Evolutionary conservation across 2,888 invertebrate genomes (phyloP).

Genomic region (Podabrus alpinus): DNA sequence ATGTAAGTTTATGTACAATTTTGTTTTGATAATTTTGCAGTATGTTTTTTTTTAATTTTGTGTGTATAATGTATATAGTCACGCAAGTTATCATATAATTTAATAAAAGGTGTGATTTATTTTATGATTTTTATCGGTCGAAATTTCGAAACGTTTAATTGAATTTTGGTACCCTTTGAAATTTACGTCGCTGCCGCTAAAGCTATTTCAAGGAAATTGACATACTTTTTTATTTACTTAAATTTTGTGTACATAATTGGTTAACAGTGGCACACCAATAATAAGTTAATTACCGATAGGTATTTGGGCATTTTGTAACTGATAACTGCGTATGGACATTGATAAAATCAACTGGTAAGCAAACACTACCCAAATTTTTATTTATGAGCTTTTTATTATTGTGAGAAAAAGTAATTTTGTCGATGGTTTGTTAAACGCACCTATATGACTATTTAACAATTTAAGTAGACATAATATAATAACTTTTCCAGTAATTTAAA

Average conservation of each 20-base stretch:
- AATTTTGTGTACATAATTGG: not conserved
- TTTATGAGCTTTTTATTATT: not conserved
- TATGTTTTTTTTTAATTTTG: too few relatives aligned
- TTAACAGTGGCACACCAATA: not conserved
- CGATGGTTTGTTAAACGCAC: not conserved
- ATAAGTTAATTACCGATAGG: not conserved
- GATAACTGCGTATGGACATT: not conserved
- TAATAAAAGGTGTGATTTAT: not conserved
- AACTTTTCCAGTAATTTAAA: not conserved
- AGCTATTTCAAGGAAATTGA: conserved; percentile 2
- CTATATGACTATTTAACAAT: not conserved
- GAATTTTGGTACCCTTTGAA: not conserved
- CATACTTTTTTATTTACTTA: conserved; percentile 10
- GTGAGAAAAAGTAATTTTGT: not conserved
- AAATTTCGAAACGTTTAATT: not conserved
- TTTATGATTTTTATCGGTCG: not conserved
- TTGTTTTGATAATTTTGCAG: not conserved
- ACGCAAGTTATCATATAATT: not conserved
- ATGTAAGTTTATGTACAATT: conserved; percentile 3
- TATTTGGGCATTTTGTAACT: not conserved
- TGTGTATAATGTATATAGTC: too few relatives aligned
- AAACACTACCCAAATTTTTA: not conserved
- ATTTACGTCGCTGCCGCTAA: not conserved
- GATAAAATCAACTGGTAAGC: not conserved
- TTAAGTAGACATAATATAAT: not conserved